These are phyloP conservation scores for Procambarus virginalis DNA, from an alignment of 1,140 invertebrate genomes.

Conservation along the genomic window DNA sequence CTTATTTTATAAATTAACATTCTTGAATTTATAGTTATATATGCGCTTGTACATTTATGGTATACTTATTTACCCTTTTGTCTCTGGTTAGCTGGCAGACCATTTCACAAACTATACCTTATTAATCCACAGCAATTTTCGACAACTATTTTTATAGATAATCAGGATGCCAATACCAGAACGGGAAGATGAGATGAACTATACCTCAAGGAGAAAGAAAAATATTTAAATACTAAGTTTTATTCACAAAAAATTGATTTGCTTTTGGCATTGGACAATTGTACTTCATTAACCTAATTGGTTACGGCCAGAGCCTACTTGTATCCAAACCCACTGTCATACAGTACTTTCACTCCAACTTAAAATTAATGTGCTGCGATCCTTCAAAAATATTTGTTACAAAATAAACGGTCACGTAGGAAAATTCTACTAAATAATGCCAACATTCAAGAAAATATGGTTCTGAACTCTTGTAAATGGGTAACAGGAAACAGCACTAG, in stretches of 20 bases:
- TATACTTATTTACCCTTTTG: too few relatives aligned
- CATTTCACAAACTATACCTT: too few relatives aligned
- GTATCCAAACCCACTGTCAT: not conserved
- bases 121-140: too few relatives aligned
- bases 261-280: conserved; percentile 12
- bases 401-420: not conserved
- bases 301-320: not conserved
- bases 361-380: not conserved
- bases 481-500: not conserved
- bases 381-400: not conserved
- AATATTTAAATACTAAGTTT: not conserved
- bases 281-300: conserved; percentile 4
- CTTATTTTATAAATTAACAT: too few relatives aligned
- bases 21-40: too few relatives aligned
- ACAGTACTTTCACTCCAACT: not conserved
- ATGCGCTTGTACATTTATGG: too few relatives aligned
- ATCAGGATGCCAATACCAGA: too few relatives aligned
- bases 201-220: not conserved
- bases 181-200: too few relatives aligned
- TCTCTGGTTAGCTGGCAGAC: too few relatives aligned
- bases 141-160: too few relatives aligned
- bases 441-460: not conserved
- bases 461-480: not conserved
- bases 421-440: not conserved
- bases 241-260: conserved; percentile 7